These are phyloP conservation scores for Ennomos fuscantarius DNA, from an alignment of 2,888 invertebrate genomes.

Conservation along the genomic window DNA sequence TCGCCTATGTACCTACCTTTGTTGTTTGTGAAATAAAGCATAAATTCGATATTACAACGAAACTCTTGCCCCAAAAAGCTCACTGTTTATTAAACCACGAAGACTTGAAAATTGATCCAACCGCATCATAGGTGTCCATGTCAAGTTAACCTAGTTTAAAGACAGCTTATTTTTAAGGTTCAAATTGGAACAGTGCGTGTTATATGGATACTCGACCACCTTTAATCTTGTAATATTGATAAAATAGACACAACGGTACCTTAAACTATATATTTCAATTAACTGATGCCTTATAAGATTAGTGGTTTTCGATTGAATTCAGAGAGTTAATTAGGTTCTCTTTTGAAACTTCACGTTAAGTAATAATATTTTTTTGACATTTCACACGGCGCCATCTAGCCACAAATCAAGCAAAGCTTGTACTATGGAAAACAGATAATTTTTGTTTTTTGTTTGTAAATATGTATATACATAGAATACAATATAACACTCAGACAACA, in stretches of 20 bases:
- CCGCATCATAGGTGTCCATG: slow-evolving; percentile 69
- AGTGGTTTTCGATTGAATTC: slow-evolving; percentile 24
- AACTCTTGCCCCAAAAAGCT: slow-evolving; percentile 53
- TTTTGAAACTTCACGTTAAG: neutral
- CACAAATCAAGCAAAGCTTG: too few relatives aligned
- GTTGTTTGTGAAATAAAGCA: too few relatives aligned
- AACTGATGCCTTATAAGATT: slow-evolving; percentile 29
- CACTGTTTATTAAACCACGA: slow-evolving; percentile 61
- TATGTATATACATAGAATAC: too few relatives aligned
- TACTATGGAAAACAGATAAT: too few relatives aligned
- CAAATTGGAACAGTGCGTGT: slow-evolving; percentile 28
- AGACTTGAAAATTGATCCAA: slow-evolving; percentile 78
- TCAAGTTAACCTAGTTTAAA: slow-evolving; percentile 68
- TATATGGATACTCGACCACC: slow-evolving; percentile 35
- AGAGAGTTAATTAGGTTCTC: slow-evolving; percentile 1
- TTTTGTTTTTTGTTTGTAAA: too few relatives aligned
- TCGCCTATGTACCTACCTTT: too few relatives aligned
- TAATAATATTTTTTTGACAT: too few relatives aligned
- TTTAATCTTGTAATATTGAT: slow-evolving; percentile 46
- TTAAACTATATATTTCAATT: slow-evolving; percentile 40
- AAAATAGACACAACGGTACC: slow-evolving; percentile 53
- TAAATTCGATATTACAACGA: too few relatives aligned
- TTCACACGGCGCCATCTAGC: too few relatives aligned
- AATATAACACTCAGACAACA: too few relatives aligned
- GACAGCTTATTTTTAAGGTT: slow-evolving; percentile 37